phyloP scores from a whole-genome alignment of 2,888 invertebrate species.

The Linnaemya tessellans region DNA sequence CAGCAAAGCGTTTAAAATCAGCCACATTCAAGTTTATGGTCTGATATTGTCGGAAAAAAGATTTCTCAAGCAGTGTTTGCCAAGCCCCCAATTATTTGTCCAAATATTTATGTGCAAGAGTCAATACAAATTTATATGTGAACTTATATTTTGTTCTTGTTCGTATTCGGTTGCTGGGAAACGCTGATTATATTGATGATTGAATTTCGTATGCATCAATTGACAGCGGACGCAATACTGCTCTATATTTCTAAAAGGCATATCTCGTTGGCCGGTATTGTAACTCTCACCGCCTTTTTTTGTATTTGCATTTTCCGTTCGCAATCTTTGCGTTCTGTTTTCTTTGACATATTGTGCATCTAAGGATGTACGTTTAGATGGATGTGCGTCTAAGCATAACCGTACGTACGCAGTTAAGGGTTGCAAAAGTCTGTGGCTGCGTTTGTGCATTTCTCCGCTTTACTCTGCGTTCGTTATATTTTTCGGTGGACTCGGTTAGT shows the following conservation, averaged over 20 bases:
- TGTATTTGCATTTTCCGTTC: constrained; percentile 30
- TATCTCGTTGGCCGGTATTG: constrained; percentile 58
- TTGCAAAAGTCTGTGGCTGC: background rate
- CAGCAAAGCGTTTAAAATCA: too few relatives aligned
- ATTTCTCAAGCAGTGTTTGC: too few relatives aligned
- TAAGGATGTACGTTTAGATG: background rate
- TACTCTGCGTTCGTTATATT: constrained; percentile 32
- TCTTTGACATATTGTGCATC: constrained; percentile 17
- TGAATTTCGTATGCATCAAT: constrained; percentile 41
- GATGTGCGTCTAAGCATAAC: background rate
- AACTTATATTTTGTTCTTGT: too few relatives aligned
- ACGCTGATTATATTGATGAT: constrained; percentile 5
- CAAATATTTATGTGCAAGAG: too few relatives aligned
- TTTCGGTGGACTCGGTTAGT: constrained; percentile 57
- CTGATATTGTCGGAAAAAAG: too few relatives aligned
- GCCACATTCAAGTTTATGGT: too few relatives aligned
- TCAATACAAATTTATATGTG: too few relatives aligned
- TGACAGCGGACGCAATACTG: constrained; percentile 62
- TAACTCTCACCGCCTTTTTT: constrained; percentile 29
- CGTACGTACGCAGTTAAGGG: background rate
- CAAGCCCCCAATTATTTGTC: too few relatives aligned
- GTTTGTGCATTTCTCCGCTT: constrained; percentile 13
- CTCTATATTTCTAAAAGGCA: constrained; percentile 61
- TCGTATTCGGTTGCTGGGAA: too few relatives aligned
- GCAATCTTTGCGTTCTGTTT: constrained; percentile 34